Conservation (phyloP, 2,888 invertebrate species). For the Cephus rjabovi region DNA sequence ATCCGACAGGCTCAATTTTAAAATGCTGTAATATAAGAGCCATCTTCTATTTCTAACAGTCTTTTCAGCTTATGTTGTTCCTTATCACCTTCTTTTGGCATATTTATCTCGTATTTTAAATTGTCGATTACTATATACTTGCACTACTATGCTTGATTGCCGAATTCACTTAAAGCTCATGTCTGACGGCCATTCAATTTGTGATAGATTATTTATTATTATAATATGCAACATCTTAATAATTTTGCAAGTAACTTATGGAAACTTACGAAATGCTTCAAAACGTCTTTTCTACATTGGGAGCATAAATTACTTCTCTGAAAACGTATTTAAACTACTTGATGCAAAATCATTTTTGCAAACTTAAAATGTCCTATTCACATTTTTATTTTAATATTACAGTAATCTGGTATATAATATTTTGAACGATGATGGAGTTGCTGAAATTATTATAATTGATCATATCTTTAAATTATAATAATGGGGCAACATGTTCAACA, state of each 20-base stretch:
- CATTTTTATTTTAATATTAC: slow-evolving; percentile 1
- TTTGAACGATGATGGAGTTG: not conserved
- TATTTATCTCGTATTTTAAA: not conserved
- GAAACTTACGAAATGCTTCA: not conserved
- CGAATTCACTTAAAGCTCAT: not conserved
- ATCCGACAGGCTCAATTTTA: slow-evolving; percentile 23
- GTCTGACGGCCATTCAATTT: not conserved
- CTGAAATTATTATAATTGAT: slow-evolving; percentile 32
- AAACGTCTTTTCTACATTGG: not conserved
- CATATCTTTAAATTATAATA: slow-evolving; percentile 11
- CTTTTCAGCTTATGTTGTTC: not conserved
- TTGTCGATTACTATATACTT: not conserved
- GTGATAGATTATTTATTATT: not conserved
- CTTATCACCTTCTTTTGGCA: not conserved
- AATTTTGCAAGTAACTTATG: not conserved
- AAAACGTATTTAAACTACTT: not conserved
- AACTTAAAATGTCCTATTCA: not conserved
- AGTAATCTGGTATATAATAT: not conserved
- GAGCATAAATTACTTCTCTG: not conserved
- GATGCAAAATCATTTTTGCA: not conserved
- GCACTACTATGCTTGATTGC: not conserved
- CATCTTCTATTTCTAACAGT: not conserved
- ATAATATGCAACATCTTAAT: not conserved
- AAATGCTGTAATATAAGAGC: slow-evolving; percentile 28
- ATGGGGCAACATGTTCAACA: slow-evolving; percentile 9